phyloP scores from a whole-genome alignment of 2,888 invertebrate genomes.

The Octonoba sinensis region DNA sequence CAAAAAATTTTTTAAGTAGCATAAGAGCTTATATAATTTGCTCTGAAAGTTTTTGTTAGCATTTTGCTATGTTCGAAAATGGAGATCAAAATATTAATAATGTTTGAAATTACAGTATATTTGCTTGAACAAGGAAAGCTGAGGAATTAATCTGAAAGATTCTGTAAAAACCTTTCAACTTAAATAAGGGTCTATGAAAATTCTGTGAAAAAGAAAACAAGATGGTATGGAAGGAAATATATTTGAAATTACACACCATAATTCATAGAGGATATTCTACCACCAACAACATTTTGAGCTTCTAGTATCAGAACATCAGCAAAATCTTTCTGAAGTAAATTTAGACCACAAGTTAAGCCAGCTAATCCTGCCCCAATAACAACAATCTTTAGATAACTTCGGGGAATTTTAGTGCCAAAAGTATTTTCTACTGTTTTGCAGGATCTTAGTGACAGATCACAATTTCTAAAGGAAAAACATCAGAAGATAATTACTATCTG shows the following conservation, averaged over 20 bases:
- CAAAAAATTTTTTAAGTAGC: too few species aligned
- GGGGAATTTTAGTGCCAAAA: background rate
- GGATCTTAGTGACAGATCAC: too few species aligned
- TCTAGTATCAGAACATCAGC: conserved; percentile 68
- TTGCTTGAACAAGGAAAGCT: too few species aligned
- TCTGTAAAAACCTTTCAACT: background rate
- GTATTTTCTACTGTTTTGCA: background rate
- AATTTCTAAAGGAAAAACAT: too few species aligned
- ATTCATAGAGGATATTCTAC: conserved; percentile 73
- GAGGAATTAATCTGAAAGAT: too few species aligned
- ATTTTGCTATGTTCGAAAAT: too few species aligned
- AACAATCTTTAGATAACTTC: conserved; percentile 40
- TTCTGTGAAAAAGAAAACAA: background rate
- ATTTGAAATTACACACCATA: conserved; percentile 33
- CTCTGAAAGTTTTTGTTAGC: too few species aligned
- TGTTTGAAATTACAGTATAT: too few species aligned
- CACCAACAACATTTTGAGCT: conserved; percentile 75
- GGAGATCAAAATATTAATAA: too few species aligned
- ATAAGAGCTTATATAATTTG: too few species aligned
- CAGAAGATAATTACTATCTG: too few species aligned
- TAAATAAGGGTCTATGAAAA: background rate
- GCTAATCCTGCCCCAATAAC: conserved; percentile 69
- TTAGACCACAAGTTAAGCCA: conserved; percentile 67
- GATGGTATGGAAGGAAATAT: background rate
- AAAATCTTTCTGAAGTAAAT: conserved; percentile 65